Conservation (phyloP, 2,113 vertebrate genomes). For the Mesitornis unicolor region DNA sequence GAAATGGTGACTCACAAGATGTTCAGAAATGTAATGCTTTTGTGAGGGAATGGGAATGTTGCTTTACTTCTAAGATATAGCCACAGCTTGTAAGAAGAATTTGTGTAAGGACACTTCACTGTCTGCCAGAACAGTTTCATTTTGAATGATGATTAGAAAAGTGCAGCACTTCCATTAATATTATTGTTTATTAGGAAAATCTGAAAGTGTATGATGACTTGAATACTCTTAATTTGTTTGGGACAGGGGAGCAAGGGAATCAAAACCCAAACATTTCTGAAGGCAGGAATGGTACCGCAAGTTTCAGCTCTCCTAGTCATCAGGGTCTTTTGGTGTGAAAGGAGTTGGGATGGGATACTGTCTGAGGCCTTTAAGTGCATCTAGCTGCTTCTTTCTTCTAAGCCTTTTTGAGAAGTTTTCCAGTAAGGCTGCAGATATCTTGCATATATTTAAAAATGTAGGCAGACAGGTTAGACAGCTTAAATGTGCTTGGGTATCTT, state of each 20-base stretch:
- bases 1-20: not conserved
- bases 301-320: not conserved
- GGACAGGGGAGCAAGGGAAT: not conserved
- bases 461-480: not conserved
- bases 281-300: not conserved
- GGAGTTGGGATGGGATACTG: not conserved
- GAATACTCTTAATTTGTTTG: not conserved
- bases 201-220: not conserved
- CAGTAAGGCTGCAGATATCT: not conserved
- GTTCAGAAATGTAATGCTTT: not conserved
- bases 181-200: not conserved
- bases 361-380: not conserved
- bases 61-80: not conserved
- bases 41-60: not conserved
- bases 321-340: not conserved
- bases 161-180: not conserved
- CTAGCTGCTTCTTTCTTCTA: not conserved
- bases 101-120: not conserved
- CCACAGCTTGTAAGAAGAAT: not conserved
- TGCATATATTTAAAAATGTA: not conserved
- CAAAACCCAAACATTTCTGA: not conserved
- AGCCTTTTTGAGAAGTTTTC: not conserved
- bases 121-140: not conserved
- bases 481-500: not conserved
- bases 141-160: not conserved